Evolutionary conservation across 2,113 vertebrate genomes (phyloP).

Genomic region (Sturnira hondurensis): DNA sequence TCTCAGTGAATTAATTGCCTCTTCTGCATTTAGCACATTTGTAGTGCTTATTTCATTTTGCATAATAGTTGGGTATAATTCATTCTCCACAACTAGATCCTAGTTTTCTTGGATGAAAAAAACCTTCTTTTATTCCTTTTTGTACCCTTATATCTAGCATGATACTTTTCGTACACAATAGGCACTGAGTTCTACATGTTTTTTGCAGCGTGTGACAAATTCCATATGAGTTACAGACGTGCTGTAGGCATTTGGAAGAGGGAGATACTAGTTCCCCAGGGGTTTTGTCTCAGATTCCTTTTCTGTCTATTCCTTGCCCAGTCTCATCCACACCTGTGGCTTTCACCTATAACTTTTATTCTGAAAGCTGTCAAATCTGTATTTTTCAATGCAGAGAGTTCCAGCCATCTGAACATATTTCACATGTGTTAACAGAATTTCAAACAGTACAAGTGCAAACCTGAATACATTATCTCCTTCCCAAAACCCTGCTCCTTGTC

Average conservation of each 20-base stretch:
- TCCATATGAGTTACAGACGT: background rate
- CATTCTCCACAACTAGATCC: background rate
- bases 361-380: background rate
- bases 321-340: background rate
- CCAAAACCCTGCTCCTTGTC: background rate
- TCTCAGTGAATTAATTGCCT: background rate
- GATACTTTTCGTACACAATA: background rate
- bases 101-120: background rate
- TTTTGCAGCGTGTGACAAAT: background rate
- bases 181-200: background rate
- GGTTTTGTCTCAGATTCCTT: background rate
- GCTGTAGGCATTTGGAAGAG: background rate
- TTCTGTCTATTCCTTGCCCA: background rate
- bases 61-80: background rate
- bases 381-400: conserved; percentile 12
- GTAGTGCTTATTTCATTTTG: conserved; percentile 32
- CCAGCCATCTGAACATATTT: background rate
- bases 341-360: conserved; percentile 9
- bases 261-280: background rate
- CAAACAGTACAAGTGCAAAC: background rate
- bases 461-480: background rate
- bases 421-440: background rate
- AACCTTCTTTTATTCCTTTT: background rate
- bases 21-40: background rate
- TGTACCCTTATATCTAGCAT: background rate